Percentiles rank a stretch among this genome's conserved stretches.
phyloP scores from a whole-genome alignment of 2,113 vertebrate genomes.

The Bos indicus region DNA sequence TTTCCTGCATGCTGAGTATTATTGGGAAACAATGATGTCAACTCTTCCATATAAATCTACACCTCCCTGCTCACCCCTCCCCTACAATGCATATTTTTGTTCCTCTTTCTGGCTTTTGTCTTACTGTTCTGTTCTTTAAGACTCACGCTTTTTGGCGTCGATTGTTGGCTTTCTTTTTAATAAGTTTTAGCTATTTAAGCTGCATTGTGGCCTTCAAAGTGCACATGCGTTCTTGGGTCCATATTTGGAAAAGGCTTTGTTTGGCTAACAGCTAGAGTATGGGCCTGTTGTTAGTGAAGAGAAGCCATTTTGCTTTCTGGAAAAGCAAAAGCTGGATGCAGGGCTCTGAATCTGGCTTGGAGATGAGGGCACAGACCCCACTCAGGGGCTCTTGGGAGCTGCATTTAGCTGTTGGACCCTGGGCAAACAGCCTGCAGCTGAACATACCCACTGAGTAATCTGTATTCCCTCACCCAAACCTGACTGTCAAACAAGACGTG shows the following conservation, averaged over 20 bases:
- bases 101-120: conserved; percentile 71
- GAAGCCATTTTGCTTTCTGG: conserved; percentile 49
- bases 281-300: background rate
- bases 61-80: conserved; percentile 68
- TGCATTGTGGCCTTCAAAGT: conserved; percentile 48
- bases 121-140: conserved; percentile 46
- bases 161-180: conserved; percentile 54
- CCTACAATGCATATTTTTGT: conserved; percentile 69
- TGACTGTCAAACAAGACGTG: background rate
- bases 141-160: conserved; percentile 33
- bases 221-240: conserved; percentile 2
- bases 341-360: background rate
- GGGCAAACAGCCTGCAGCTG: background rate
- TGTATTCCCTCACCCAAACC: background rate
- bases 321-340: background rate
- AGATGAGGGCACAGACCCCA: background rate
- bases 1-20: conserved; percentile 80
- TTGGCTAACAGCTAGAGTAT: conserved; percentile 34
- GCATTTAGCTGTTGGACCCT: background rate
- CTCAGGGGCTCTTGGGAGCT: background rate
- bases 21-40: conserved; percentile 82
- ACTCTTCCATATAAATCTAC: conserved; percentile 76
- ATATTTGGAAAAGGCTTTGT: conserved; percentile 56
- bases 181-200: conserved; percentile 47
- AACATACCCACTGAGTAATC: background rate